A percentile compares a stretch with the other conserved stretches of the same genome.
Conservation (phyloP, 2,113 vertebrate genomes). For the Pachyramphus minor region DNA sequence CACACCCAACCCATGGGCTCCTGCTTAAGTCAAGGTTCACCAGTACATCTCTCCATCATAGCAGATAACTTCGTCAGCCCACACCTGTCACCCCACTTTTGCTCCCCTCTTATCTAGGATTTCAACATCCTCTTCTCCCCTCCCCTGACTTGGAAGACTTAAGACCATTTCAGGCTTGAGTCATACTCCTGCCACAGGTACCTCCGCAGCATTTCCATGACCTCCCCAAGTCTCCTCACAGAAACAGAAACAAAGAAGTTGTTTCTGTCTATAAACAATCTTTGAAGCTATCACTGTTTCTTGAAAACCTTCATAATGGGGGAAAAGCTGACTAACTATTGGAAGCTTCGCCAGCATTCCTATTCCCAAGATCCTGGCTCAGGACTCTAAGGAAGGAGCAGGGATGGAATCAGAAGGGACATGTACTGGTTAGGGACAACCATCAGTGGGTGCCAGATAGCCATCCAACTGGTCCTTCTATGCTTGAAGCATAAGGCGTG, state of each 20-base stretch:
- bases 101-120: neutral
- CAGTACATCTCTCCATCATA: neutral
- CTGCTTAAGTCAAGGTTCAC: neutral
- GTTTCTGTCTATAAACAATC: neutral
- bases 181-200: neutral
- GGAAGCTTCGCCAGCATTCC: neutral
- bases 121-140: neutral
- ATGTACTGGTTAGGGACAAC: neutral
- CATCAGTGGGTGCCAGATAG: neutral
- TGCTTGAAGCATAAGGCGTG: neutral
- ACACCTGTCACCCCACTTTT: neutral
- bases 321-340: neutral
- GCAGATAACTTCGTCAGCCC: neutral
- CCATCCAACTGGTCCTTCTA: neutral
- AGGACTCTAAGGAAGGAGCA: neutral
- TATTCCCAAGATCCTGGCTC: neutral
- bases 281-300: neutral
- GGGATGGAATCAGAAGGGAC: neutral
- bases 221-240: neutral
- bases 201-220: neutral
- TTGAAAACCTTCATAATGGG: neutral
- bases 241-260: neutral
- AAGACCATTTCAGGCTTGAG: neutral
- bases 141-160: neutral
- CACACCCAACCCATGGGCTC: fast-evolving